Percentiles rank a stretch among this genome's conserved stretches.
Evolutionary conservation across 2,113 vertebrate genomes (phyloP).

Genomic region (Nematolebias whitei): DNA sequence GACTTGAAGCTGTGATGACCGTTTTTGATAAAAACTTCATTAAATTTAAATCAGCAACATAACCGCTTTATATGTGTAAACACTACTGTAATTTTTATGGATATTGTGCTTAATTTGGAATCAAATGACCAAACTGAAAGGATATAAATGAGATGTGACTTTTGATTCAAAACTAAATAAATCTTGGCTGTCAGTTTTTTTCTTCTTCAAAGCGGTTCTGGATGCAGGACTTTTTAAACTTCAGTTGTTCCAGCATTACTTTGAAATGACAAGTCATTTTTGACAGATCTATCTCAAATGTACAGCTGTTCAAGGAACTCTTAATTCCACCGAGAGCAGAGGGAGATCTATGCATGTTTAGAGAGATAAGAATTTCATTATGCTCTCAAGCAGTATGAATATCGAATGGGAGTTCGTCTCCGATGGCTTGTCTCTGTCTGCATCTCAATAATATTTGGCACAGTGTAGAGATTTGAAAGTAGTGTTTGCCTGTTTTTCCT

Average conservation of each 20-base stretch:
- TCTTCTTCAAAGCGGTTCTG: neutral
- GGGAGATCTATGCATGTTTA: slow-evolving; percentile 57
- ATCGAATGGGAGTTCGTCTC: slow-evolving; percentile 62
- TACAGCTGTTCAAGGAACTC: slow-evolving; percentile 45
- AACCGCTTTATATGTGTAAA: slow-evolving; percentile 23
- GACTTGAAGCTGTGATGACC: slow-evolving; percentile 19
- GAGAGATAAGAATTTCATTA: slow-evolving; percentile 71
- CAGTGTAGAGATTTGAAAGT: slow-evolving; percentile 21
- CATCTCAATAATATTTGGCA: slow-evolving; percentile 60
- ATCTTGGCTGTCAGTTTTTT: slow-evolving; percentile 14
- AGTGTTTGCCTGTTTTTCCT: slow-evolving; percentile 31
- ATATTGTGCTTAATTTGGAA: neutral
- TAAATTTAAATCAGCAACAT: slow-evolving; percentile 29
- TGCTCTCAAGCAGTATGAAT: slow-evolving; percentile 69
- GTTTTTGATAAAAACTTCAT: slow-evolving; percentile 55
- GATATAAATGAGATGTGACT: slow-evolving; percentile 11
- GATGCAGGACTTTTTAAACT: neutral
- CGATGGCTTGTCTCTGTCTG: slow-evolving; percentile 59
- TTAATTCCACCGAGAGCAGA: slow-evolving; percentile 45
- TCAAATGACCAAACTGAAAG: too few relatives aligned
- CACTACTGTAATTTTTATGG: neutral
- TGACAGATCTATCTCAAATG: slow-evolving; percentile 59
- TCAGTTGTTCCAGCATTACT: slow-evolving; percentile 18
- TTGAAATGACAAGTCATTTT: slow-evolving; percentile 39
- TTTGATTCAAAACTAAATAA: slow-evolving; percentile 6